Conservation (phyloP, 2,113 vertebrate genomes). For the Apodemus sylvaticus region DNA sequence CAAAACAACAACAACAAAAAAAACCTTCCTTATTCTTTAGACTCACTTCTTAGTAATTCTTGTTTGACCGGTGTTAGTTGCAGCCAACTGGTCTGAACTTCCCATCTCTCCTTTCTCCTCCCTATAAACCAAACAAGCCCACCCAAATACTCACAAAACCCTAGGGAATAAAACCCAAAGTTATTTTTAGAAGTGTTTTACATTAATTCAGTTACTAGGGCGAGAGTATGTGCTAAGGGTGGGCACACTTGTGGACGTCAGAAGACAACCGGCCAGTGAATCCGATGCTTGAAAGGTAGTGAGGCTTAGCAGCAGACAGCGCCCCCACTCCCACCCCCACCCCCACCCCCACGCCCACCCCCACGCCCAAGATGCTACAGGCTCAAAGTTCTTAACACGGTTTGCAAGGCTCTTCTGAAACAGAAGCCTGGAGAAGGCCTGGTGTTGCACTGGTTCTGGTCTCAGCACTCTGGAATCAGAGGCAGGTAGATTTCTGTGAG, state of each 20-base stretch:
- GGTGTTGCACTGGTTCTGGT: not conserved
- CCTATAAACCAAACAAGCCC: not conserved
- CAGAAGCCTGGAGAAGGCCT: not conserved
- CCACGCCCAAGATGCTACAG: not conserved
- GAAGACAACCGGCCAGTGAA: not conserved
- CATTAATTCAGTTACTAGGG: not conserved
- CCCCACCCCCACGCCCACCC: too few species aligned
- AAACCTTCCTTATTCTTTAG: not conserved
- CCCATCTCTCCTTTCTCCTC: not conserved
- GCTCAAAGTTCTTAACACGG: not conserved
- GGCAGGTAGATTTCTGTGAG: not conserved
- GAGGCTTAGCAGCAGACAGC: not conserved
- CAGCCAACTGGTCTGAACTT: not conserved
- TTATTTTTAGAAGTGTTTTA: not conserved
- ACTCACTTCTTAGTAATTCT: conserved; percentile 1
- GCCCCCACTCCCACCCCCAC: too few species aligned
- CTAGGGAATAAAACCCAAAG: not conserved
- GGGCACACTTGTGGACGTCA: not conserved
- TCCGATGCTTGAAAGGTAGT: too few species aligned
- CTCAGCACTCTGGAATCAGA: not conserved
- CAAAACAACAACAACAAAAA: too few species aligned
- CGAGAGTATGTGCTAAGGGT: not conserved
- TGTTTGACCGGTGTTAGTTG: not conserved
- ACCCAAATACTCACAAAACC: not conserved
- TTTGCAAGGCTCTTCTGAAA: not conserved